These are phyloP conservation scores for Phthorimaea operculella DNA, from an alignment of 1,140 invertebrate genomes.

Conservation along the genomic window DNA sequence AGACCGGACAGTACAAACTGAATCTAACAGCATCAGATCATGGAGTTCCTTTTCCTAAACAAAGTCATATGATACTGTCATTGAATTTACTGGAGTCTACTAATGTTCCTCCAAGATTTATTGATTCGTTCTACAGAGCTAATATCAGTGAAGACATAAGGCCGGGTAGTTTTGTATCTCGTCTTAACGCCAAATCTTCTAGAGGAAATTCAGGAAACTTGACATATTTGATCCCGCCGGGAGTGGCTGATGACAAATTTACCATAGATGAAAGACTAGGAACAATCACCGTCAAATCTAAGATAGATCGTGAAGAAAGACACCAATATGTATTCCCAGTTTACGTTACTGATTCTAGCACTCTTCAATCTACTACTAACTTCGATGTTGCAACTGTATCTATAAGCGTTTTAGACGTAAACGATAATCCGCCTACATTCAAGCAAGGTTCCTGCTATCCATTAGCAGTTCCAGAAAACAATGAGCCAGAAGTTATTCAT, in stretches of 20 bases:
- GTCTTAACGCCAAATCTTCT: slow-evolving; percentile 79
- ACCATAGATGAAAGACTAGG: slow-evolving; percentile 80
- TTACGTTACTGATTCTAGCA: slow-evolving; percentile 77
- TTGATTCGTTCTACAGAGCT: slow-evolving; percentile 78
- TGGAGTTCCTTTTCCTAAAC: slow-evolving; percentile 75
- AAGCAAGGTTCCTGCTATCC: slow-evolving; percentile 84
- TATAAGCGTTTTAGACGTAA: slow-evolving; percentile 85
- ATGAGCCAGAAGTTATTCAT: slow-evolving; percentile 83
- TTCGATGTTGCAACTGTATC: slow-evolving; percentile 79
- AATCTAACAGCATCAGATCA: slow-evolving; percentile 87
- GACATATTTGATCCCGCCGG: slow-evolving; percentile 85
- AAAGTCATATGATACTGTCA: slow-evolving; percentile 72
- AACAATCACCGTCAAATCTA: slow-evolving; percentile 77
- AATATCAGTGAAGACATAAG: slow-evolving; percentile 84
- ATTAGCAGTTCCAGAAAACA: slow-evolving; percentile 88
- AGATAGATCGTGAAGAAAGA: slow-evolving; percentile 83
- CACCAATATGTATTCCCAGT: slow-evolving; percentile 82
- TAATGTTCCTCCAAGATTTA: slow-evolving; percentile 85
- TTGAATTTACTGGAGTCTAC: slow-evolving; percentile 78
- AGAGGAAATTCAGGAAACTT: slow-evolving; percentile 79
- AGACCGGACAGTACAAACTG: slow-evolving; percentile 71
- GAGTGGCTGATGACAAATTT: slow-evolving; percentile 84
- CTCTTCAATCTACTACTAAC: slow-evolving; percentile 68
- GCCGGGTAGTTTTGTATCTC: slow-evolving; percentile 80
- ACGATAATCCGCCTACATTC: slow-evolving; percentile 91